A percentile compares a stretch with the other conserved stretches of the same genome.
Conservation (phyloP, 2,797 vertebrate genomes). For the Hylomyscus alleni region DNA sequence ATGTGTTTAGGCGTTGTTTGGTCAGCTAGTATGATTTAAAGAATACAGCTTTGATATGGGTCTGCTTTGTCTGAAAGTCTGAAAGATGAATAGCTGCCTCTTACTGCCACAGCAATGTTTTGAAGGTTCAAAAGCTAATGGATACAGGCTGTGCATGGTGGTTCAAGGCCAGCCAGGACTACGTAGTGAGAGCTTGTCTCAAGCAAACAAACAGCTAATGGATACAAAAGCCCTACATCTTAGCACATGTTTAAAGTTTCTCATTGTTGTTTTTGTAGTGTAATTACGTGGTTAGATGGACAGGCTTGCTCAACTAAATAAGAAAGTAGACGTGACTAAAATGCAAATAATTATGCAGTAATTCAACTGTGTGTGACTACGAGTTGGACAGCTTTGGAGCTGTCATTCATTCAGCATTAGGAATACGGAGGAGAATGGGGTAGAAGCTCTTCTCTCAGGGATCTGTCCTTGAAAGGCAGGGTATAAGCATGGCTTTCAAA, state of each 20-base stretch:
- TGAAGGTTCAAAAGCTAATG: constrained; percentile 20
- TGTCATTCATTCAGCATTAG: neutral
- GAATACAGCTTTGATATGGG: neutral
- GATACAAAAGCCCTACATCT: neutral
- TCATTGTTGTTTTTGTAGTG: constrained; percentile 22
- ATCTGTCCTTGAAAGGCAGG: neutral
- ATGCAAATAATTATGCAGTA: constrained; percentile 21
- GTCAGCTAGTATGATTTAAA: neutral
- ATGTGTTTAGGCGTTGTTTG: neutral
- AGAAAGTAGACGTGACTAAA: constrained; percentile 23
- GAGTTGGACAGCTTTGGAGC: neutral
- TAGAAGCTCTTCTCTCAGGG: neutral
- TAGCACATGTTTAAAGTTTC: neutral
- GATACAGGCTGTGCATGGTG: neutral
- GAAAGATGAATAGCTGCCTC: constrained; percentile 2
- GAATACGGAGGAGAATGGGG: neutral
- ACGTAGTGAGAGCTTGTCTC: neutral
- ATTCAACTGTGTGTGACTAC: neutral
- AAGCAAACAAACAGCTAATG: neutral
- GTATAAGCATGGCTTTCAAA: neutral
- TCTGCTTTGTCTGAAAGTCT: constrained; percentile 36
- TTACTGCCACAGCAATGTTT: neutral
- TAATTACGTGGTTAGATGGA: constrained; percentile 52
- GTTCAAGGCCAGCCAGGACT: neutral
- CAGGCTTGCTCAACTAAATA: constrained; percentile 23